Evolutionary conservation across 2,113 vertebrate genomes (phyloP), one percentile per base, ranked within the genome.

Genomic region (Dascyllus trimaculatus): DNA sequence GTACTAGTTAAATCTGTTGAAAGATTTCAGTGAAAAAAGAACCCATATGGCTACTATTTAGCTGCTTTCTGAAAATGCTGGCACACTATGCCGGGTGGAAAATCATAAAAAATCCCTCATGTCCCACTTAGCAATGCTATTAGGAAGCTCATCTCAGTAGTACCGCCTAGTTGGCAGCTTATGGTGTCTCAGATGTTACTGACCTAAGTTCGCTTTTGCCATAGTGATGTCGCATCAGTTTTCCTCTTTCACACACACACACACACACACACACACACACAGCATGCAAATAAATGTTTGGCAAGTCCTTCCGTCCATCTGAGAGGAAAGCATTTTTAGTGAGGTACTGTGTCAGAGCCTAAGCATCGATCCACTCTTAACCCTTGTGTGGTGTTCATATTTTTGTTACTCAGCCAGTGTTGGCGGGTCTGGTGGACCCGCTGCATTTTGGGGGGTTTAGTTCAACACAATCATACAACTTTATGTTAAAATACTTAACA

Each of bases 311-410:
- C 51, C 74, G 64, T 81, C 38, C 43, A 22, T 88, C 66, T 83
- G 67, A 86, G 80, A 69, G 67, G 71, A 81, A 73, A 63, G 58
- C 68, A 71, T 82, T 88, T 87, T 64, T 66, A 73, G 67, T 63
- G 74, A 65, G 77, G 77, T 79, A 71, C 62, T 69, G 57, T 77
- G 71, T 88, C 84, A 85, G 75, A 85, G 81, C 52, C 59, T 22
- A 60, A 68, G 79, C 88, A 91, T 93, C 62, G 87, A 93, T 93
- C 85, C 54, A 58, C 77, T 82, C n/a, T n/a, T n/a, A n/a, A n/a
- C n/a, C n/a, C n/a, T n/a, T n/a, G n/a, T n/a, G n/a, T n/a, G n/a
- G n/a, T n/a, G n/a, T n/a, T n/a, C n/a, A n/a, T n/a, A n/a, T n/a
- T n/a, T n/a, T n/a, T n/a, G n/a, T n/a, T n/a, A n/a, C n/a, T n/a